Base-by-base conservation (phyloP, 2,888 invertebrate species). In the Dasypogon diadema region DNA sequence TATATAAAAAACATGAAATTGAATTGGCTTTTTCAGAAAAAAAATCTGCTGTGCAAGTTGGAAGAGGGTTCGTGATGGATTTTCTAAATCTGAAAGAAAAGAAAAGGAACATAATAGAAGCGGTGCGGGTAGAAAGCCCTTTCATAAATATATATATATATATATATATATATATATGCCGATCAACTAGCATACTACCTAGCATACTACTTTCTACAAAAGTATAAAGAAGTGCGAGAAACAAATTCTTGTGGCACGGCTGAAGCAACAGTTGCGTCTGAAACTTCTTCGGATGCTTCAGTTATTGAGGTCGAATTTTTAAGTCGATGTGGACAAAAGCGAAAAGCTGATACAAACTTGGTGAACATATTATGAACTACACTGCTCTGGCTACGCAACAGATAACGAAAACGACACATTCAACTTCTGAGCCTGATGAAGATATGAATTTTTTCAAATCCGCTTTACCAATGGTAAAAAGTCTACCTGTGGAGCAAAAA, bases 1-100 rank as follows among this genome's bases (percentile, higher is more conserved):
- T 42, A 30, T 30, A 42, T 0, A 42, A 12, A 42, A 42, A 42
- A 42, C n/a, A 42, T 42, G 42, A 42, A 42, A 3, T 42, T 42
- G n/a, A 1, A 42, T 42, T 30, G 6, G 5, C 34, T 30, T 10
- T 30, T 42, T 42, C 42, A 42, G n/a, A n/a, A 12, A 42, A n/a
- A 42, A 42, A 42, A 12, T n/a, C 42, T 8, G 8, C n/a, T 42
- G 42, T n/a, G 42, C 42, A 42, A 42, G n/a, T 12, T 42, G 42
- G 42, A 42, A 42, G 42, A 12, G 8, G 16, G 24, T 24, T 55
- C 65, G 37, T 65, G 14, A 65, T 16, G 65, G 37, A n/a, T 42
- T 65, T 65, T 65, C 63, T 37, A 63, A 63, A 63, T 34, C 63
- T 63, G 37, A 37, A 63, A 63, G 34, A 63, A 14, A 42, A 34